Base-by-base conservation (phyloP, 2,888 invertebrate species). In the Nemoura dubitans region DNA sequence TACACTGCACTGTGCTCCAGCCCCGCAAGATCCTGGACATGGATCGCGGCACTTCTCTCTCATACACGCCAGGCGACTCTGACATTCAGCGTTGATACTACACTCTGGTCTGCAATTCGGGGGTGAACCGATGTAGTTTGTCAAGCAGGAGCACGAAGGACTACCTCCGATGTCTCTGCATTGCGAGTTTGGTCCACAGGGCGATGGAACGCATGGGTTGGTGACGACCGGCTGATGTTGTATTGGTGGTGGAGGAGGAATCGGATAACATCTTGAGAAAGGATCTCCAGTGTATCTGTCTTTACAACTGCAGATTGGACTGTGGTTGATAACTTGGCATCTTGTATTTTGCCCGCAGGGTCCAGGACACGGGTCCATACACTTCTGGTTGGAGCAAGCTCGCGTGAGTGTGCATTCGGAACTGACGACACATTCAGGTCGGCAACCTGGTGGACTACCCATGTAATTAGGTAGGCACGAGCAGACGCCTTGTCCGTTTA, bases 321-420 rank as follows among this genome's bases (percentile, higher is more conserved):
- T 96, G 90, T 96, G 97, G 90, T 96, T 95, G 87, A 95, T 94
- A 0, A 96, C 96, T 90, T 94, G 94, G 90, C 97, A 97, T 76
- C 93, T 92, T 3, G 95, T 93, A 89, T 95, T 94, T 16, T 89
- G 88, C 26, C 91, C 91, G 88, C 91, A 92, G n/a, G 90, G 89
- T 78, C 90, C 90, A n/a, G 89, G 89, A 85, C 91, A 91, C n/a
- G 91, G 91, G 88, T 91, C 90, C 7, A 87, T 88, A 87, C 91
- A 92, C 86, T 91, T 90, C 83, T 90, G 90, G 85, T 90, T 90
- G 84, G 91, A 89, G 87, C 92, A 92, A 14, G 92, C 91, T 86
- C 90, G 89, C 82, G 91, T 89, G 77, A 89, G 89, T 27, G 90
- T 88, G 89, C 92, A 92, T 85, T 91, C 91, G 21, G 89, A 88